Evolutionary conservation across 2,113 vertebrate genomes (phyloP).

Genomic region (Gallinago jamesoni): DNA sequence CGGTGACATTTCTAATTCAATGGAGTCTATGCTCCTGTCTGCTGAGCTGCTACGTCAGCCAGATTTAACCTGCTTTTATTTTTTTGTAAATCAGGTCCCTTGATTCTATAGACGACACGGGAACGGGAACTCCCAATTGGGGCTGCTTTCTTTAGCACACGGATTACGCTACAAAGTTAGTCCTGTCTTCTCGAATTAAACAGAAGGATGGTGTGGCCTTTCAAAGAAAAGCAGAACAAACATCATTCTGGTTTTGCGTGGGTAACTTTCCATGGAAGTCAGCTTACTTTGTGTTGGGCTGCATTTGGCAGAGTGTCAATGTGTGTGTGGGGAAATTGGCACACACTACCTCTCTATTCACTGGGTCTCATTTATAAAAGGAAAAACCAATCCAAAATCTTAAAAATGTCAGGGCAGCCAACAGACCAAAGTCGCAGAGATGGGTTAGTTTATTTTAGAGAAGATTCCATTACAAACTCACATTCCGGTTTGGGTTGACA

Average conservation of each 20-base stretch:
- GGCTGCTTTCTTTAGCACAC: background rate
- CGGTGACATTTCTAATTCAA: background rate
- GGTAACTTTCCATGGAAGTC: constrained; percentile 25
- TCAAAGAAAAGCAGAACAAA: constrained; percentile 22
- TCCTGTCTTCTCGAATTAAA: constrained; percentile 32
- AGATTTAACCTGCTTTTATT: background rate
- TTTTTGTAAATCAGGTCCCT: background rate
- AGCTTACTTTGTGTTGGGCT: background rate
- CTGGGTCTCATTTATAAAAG: background rate
- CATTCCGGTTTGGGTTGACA: constrained; percentile 39
- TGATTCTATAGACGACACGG: background rate
- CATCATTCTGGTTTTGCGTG: background rate
- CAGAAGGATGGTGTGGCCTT: background rate
- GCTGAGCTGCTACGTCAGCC: background rate
- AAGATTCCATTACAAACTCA: background rate
- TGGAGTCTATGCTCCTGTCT: background rate
- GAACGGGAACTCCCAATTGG: background rate
- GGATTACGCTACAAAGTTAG: background rate
- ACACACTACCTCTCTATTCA: background rate
- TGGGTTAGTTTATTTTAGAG: constrained; percentile 3
- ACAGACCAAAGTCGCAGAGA: background rate
- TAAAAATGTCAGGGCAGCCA: background rate
- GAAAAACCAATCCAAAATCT: background rate
- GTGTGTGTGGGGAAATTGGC: background rate
- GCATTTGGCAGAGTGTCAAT: background rate